Evolutionary conservation across 2,113 vertebrate genomes (phyloP), one percentile per base, ranked within the genome.

Genomic region (Centropus unirufus): DNA sequence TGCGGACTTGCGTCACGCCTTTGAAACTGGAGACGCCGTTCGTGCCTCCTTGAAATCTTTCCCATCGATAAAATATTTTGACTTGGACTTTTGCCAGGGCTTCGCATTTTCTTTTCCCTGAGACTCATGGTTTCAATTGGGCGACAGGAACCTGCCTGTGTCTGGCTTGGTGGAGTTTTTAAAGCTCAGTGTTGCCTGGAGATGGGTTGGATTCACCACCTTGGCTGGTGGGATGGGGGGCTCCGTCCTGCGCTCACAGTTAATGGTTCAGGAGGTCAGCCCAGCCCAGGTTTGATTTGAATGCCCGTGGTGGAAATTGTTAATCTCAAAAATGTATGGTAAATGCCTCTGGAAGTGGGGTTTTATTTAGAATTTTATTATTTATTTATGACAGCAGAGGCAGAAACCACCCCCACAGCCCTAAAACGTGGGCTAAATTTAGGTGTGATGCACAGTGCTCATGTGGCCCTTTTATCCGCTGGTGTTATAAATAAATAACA

Each of bases 11-110:
- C 64, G 29, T 77, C 86, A 95, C 10, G 16, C 77, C 81, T 92
- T 70, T 84, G 95, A 94, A 95, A 96, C 87, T 44, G 6, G 52
- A 96, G 90, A 63, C 9, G 14, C 79, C 2, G 24, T 70, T 81
- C 9, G 23, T 24, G 15, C 90, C 82, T 11, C 2, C 76, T 86
- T 66, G 87, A 89, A 81, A 86, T 20, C 83, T 44, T 83, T 80
- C 91, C 93, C 80, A 42, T 88, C 63, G 26, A 83, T 73, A 61
- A 90, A 74, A 52, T 73, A 46, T 63, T 74, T 27, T 46, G 8
- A 6, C 80, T 46, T 83, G 76, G 89, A 66, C 54, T 42, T 77
- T 62, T 2, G 32, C 89, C 91, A 58, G 0, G 1, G 46, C 57
- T 44, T 26, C 8, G 68, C 54, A 2, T 66, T 89, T 47, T 9